Base-by-base conservation (phyloP, 2,797 vertebrate species). In the Peromyscus melanophrys region DNA sequence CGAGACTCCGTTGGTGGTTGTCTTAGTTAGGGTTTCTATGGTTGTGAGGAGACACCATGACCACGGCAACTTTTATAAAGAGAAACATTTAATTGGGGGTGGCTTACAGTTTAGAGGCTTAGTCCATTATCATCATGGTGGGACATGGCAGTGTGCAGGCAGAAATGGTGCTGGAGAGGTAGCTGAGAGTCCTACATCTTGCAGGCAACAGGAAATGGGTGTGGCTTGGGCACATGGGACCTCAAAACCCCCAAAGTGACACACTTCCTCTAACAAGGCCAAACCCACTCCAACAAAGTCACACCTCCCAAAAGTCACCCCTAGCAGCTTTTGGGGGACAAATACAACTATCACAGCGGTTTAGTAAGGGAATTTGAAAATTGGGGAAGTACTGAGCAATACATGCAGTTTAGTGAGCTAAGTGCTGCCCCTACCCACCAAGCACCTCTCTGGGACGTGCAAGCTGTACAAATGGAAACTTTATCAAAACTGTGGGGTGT, bases 331-430 rank as follows among this genome's bases (percentile, higher is more conserved):
- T 19, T n/a, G 67, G 34, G 63, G 67, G 34, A 34, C 67, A 69
- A 69, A 19, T 69, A 17, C 34, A 69, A n/a, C 34, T 34, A 69
- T 12, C 34, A 69, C 3, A 69, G 67, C 17, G 93, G 43, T 81
- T 57, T 96, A 63, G 89, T 59, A 93, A 91, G 91, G 40, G 27
- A 73, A 31, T 73, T 73, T 92, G 77, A 95, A 91, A 94, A 63
- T n/a, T 83, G 31, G 57, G 43, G 81, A 82, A 89, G 65, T 67
- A 40, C 23, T 11, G 16, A 93, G 67, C 10, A 23, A 46, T 34
- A 90, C 29, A 37, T 6, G 8, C 14, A 17, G 31, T 31, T 25
- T 63, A 13, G 31, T 63, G 23, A 89, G 25, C 31, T 55, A 55
- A 55, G 27, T 31, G 40, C 40, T 84, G 40, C 59, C 34, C 34